Evolutionary conservation across 2,888 invertebrate genomes (phyloP), one percentile per base, ranked within the genome.

Genomic region (Tubulanus polymorphus): DNA sequence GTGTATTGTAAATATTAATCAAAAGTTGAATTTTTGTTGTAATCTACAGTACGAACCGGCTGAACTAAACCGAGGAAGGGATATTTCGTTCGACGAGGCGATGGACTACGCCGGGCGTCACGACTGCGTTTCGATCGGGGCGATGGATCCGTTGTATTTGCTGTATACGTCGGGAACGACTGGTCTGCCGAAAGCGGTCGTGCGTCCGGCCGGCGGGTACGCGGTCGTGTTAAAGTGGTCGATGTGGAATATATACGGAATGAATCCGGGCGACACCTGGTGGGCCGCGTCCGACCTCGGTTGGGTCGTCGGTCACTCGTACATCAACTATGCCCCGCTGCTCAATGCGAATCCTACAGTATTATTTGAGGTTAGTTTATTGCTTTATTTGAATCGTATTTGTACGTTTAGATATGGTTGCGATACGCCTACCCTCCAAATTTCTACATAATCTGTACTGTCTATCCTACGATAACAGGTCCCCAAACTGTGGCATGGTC

Each of bases 321-420:
- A 93, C 76, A 93, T 93, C 65, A 91, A 92, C 76, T 95, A 94
- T 68, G 94, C 88, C 0, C 94, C 94, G 0, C 81, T 94, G 3
- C 80, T 91, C 0, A 86, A 87, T 62, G 90, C 93, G 0, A 82
- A 87, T 45, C 93, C 93, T 0, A 71, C 75, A 28, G 63, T 80
- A 6, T 54, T 80, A 3, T 80, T 72, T 67, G 79, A 80, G 74
- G 76, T 76, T 63, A 53, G 27, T 49, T 18, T 50, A 12, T 32
- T 12, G n/a, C 35, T n/a, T n/a, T n/a, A 12, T 10, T n/a, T 12
- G n/a, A 35, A n/a, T 35, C 10, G 12, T 35, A 12, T 35, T 35
- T 10, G n/a, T 12, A 12, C n/a, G 10, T 35, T 35, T n/a, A 35
- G 35, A 35, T 35, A 35, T 12, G 35, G 12, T 35, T n/a, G n/a